Percentiles rank a stretch among this genome's conserved stretches.
phyloP scores from a whole-genome alignment of 2,797 vertebrate genomes.

The Enteromius trimaculatus region DNA sequence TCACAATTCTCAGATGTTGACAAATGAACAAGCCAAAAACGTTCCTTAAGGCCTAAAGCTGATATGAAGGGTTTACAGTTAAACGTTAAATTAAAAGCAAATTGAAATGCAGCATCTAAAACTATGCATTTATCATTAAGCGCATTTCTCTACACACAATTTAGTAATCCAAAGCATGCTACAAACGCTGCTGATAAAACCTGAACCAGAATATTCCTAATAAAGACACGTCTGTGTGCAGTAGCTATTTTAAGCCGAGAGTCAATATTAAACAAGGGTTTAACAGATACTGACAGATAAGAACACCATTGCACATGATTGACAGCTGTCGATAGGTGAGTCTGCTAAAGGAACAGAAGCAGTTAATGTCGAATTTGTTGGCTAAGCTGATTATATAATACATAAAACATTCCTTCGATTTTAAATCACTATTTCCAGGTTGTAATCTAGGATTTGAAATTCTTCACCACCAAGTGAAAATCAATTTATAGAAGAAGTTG shows the following conservation, averaged over 20 bases:
- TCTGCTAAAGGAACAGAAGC: constrained; percentile 13
- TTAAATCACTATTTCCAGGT: not conserved
- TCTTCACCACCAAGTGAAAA: constrained; percentile 91
- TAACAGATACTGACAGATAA: constrained; percentile 40
- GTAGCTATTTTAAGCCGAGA: constrained; percentile 3
- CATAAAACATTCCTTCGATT: not conserved
- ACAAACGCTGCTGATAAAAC: not conserved
- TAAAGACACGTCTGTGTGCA: not conserved
- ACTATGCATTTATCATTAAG: not conserved
- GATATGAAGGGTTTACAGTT: not conserved
- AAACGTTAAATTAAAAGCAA: not conserved
- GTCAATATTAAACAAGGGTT: constrained; percentile 63
- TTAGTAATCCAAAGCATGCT: not conserved
- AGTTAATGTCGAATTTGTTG: constrained; percentile 11
- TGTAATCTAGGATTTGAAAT: not conserved
- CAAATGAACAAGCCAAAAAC: not conserved
- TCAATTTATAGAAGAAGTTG: constrained; percentile 83
- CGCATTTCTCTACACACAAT: not conserved
- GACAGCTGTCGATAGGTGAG: constrained; percentile 11
- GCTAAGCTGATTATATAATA: not conserved
- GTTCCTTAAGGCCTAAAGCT: not conserved
- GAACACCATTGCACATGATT: not conserved
- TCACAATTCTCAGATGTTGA: not conserved
- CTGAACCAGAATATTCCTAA: not conserved
- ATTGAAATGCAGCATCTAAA: not conserved